phyloP scores from a whole-genome alignment of 2,797 vertebrate species.

The Danio choprae region DNA sequence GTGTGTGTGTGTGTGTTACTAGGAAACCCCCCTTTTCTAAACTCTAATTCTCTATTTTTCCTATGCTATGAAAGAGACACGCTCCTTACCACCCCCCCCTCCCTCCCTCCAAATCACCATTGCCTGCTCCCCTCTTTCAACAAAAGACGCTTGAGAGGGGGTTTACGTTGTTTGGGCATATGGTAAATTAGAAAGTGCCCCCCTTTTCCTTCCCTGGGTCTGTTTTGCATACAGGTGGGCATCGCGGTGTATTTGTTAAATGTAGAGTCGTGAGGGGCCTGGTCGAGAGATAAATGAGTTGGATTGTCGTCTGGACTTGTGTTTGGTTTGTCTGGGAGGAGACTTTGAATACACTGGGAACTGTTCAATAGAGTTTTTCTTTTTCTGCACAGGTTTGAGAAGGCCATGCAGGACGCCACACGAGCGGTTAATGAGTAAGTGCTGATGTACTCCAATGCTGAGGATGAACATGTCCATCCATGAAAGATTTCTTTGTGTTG shows the following conservation, averaged over 20 bases:
- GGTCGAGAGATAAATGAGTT: conserved; percentile 1
- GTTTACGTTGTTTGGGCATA: conserved; percentile 74
- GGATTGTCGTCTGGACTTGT: conserved; percentile 9
- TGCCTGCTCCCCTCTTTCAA: conserved; percentile 57
- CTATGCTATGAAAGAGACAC: conserved; percentile 71
- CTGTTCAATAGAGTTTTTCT: background rate
- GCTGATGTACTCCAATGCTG: background rate
- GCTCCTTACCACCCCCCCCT: conserved; percentile 65
- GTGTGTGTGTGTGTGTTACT: conserved; percentile 50
- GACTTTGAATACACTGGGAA: conserved; percentile 25
- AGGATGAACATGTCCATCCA: background rate
- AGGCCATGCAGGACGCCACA: conserved; percentile 71
- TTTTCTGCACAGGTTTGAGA: conserved; percentile 79
- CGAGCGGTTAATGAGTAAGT: conserved; percentile 79
- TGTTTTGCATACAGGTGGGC: conserved; percentile 92
- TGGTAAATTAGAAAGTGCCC: conserved; percentile 72
- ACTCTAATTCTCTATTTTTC: conserved; percentile 58
- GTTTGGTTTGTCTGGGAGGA: background rate
- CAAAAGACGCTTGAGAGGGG: conserved; percentile 71
- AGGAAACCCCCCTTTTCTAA: conserved; percentile 55
- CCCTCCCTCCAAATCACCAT: conserved; percentile 53
- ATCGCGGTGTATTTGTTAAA: conserved; percentile 44
- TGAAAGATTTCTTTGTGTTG: background rate
- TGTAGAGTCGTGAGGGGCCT: conserved; percentile 30
- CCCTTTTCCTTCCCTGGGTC: conserved; percentile 7